phyloP scores from a whole-genome alignment of 2,888 invertebrate species.

The Ceriagrion tenellum region DNA sequence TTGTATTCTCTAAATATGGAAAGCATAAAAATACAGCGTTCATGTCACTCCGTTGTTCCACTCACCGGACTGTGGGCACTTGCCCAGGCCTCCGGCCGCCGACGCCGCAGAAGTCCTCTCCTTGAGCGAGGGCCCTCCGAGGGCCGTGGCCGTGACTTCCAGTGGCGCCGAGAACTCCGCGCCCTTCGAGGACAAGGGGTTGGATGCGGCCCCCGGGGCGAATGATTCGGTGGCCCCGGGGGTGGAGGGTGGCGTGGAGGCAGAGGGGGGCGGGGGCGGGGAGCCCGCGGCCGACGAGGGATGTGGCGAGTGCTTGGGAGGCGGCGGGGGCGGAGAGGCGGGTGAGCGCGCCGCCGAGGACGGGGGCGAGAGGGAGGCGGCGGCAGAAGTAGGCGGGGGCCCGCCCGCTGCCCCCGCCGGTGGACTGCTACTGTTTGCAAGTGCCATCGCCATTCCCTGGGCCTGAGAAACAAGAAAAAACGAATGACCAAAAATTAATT shows the following conservation, averaged over 20 bases:
- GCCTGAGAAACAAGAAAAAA: slow-evolving; percentile 5
- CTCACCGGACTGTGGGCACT: slow-evolving; percentile 12
- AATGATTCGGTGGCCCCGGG: slow-evolving; percentile 16
- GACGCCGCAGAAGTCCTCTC: slow-evolving; percentile 44
- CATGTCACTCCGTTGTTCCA: too few relatives aligned
- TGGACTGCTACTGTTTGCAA: slow-evolving; percentile 22
- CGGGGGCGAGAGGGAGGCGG: slow-evolving; percentile 60
- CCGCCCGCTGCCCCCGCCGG: background rate
- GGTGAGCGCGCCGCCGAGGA: slow-evolving; percentile 56
- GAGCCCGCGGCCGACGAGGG: slow-evolving; percentile 17
- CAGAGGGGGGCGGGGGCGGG: slow-evolving; percentile 25
- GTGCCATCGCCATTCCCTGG: slow-evolving; percentile 53
- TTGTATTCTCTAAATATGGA: too few relatives aligned
- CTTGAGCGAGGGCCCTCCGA: slow-evolving; percentile 43
- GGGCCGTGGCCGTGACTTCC: background rate
- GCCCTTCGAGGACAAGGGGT: background rate
- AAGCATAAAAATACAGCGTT: too few relatives aligned
- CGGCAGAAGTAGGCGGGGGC: slow-evolving; percentile 10
- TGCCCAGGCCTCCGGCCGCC: slow-evolving; percentile 23
- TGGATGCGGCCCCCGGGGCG: background rate
- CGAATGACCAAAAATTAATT: too few relatives aligned
- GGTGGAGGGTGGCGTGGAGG: slow-evolving; percentile 49
- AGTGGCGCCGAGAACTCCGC: slow-evolving; percentile 25
- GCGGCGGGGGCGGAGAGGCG: slow-evolving; percentile 54
- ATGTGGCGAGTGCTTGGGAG: slow-evolving; percentile 41